Percentiles rank a stretch among this genome's conserved stretches.
phyloP scores from a whole-genome alignment of 1,140 invertebrate species.

The Anoplolepis gracilipes region DNA sequence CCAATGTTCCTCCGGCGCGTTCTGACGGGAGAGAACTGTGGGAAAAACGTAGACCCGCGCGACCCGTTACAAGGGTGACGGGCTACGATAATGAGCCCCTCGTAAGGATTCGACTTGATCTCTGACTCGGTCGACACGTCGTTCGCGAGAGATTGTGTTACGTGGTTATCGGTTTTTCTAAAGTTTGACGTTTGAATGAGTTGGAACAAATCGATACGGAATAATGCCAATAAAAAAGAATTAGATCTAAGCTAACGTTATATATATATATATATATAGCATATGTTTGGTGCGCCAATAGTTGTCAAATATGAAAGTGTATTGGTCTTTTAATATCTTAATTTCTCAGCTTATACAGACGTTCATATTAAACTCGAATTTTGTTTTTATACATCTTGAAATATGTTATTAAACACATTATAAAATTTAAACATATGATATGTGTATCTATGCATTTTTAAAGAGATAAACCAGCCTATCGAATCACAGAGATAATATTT shows the following conservation, averaged over 20 bases:
- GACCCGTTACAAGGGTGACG: constrained; percentile 28
- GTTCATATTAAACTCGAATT: neutral
- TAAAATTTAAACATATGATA: neutral
- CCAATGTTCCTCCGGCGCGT: constrained; percentile 40
- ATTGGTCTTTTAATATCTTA: neutral
- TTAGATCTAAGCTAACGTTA: neutral
- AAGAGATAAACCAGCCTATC: neutral
- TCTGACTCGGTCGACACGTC: constrained; percentile 28
- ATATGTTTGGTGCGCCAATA: neutral
- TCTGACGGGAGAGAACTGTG: constrained; percentile 72
- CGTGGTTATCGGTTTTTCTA: neutral
- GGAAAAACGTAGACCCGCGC: constrained; percentile 68
- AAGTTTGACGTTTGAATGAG: neutral
- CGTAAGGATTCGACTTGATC: constrained; percentile 33
- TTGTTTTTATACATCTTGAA: neutral
- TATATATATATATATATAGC: no score
- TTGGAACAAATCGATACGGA: neutral
- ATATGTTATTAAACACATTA: neutral
- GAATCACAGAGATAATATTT: neutral
- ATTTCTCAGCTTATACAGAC: neutral
- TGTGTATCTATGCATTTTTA: no score
- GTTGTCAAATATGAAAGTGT: neutral
- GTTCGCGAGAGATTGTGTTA: neutral
- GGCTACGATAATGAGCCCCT: constrained; percentile 45
- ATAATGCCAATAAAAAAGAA: neutral